Conservation (phyloP, 1,140 invertebrate genomes). For the Antheraea pernyi region DNA sequence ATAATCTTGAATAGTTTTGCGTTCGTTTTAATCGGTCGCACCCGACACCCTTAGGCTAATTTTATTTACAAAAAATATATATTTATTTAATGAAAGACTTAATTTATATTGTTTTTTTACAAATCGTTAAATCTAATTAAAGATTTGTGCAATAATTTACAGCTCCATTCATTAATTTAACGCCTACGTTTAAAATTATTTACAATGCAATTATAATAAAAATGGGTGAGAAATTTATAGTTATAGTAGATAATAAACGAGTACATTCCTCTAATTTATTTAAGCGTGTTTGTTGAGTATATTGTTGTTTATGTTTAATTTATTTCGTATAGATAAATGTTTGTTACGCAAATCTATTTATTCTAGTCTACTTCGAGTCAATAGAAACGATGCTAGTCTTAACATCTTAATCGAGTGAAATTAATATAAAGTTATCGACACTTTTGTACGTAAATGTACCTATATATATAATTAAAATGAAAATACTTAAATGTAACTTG, state of each 20-base stretch:
- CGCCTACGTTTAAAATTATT: not conserved
- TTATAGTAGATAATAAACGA: conserved; percentile 16
- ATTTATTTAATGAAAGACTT: not conserved
- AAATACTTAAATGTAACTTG: conserved; percentile 31
- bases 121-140: conserved; percentile 11
- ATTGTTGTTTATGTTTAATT: conserved; percentile 65
- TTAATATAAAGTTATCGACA: conserved; percentile 20
- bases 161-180: not conserved
- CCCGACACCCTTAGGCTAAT: not conserved
- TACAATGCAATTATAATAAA: not conserved
- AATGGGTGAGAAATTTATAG: not conserved
- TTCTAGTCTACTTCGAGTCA: conserved; percentile 59
- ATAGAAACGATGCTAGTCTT: conserved; percentile 37
- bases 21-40: not conserved
- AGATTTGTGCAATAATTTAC: conserved; percentile 61
- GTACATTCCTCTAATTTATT: conserved; percentile 65
- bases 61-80: not conserved
- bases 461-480: conserved; percentile 20
- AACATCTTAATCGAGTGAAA: conserved; percentile 17
- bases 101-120: not conserved
- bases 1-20: not conserved
- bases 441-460: conserved; percentile 31
- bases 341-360: conserved; percentile 44
- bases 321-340: conserved; percentile 27
- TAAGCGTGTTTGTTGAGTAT: conserved; percentile 46